Percentiles rank a stretch among this genome's conserved stretches.
Evolutionary conservation across 2,888 invertebrate genomes (phyloP).

Genomic region (Encarsia formosa): DNA sequence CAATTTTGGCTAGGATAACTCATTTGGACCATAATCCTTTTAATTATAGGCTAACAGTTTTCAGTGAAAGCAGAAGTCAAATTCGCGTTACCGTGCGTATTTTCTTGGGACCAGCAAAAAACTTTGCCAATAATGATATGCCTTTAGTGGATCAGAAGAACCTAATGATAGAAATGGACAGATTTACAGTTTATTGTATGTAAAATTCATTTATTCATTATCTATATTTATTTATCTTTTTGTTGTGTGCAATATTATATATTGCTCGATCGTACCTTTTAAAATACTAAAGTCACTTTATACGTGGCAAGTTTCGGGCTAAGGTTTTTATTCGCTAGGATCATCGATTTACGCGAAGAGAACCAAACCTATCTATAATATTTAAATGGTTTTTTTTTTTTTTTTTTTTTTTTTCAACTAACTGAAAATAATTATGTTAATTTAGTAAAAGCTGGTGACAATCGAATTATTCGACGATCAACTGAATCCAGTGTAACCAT

Average conservation of each 20-base stretch:
- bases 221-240: not conserved
- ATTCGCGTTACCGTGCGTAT: constrained; percentile 63
- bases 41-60: constrained; percentile 61
- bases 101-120: constrained; percentile 63
- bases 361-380: too few species aligned
- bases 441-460: constrained; percentile 64
- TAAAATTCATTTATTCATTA: too few species aligned
- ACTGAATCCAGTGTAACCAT: constrained; percentile 75
- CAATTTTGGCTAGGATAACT: constrained; percentile 68
- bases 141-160: constrained; percentile 62
- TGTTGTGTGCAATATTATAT: too few species aligned
- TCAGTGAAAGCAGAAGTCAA: constrained; percentile 50
- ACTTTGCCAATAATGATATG: constrained; percentile 61
- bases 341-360: too few species aligned
- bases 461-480: constrained; percentile 64
- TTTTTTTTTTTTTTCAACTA: too few species aligned
- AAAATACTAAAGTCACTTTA: too few species aligned
- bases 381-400: too few species aligned
- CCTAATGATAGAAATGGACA: constrained; percentile 70
- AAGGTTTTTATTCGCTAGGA: too few species aligned
- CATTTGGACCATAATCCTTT: constrained; percentile 75
- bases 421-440: constrained; percentile 61
- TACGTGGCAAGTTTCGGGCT: too few species aligned
- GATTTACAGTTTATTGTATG: constrained; percentile 60
- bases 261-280: too few species aligned